A percentile compares a stretch with the other conserved stretches of the same genome.
These are phyloP conservation scores for Pachliopta kotzebuea DNA, from an alignment of 2,888 invertebrate genomes.

Conservation along the genomic window DNA sequence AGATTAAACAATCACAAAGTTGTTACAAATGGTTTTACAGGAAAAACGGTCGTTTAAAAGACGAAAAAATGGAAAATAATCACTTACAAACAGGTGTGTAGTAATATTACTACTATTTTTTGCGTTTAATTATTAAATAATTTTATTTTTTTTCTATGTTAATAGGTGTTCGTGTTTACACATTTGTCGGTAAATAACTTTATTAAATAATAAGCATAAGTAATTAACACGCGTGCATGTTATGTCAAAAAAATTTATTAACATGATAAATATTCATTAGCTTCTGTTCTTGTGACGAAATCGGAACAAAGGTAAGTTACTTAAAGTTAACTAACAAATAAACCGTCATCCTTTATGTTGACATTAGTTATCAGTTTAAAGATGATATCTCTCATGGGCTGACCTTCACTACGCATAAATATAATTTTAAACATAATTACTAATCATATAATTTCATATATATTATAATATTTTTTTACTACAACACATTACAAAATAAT, in stretches of 20 bases:
- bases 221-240: not conserved
- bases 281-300: not conserved
- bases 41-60: not conserved
- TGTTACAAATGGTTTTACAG: constrained; percentile 36
- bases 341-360: not conserved
- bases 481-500: too few relatives aligned
- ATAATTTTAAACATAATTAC: too few relatives aligned
- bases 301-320: not conserved
- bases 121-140: constrained; percentile 5
- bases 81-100: constrained; percentile 41
- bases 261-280: not conserved
- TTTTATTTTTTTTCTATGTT: constrained; percentile 34
- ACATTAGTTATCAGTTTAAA: not conserved
- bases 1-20: too few relatives aligned
- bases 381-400: too few relatives aligned
- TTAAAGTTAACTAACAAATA: not conserved
- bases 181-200: constrained; percentile 60
- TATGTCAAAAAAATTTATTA: not conserved
- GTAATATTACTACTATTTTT: constrained; percentile 1
- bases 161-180: constrained; percentile 68
- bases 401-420: too few relatives aligned
- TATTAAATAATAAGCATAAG: constrained; percentile 14
- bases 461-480: too few relatives aligned
- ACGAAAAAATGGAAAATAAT: constrained; percentile 45
- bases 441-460: too few relatives aligned